Base-by-base conservation (phyloP, 2,113 vertebrate genomes). In the Hippocampus mohnikei region DNA sequence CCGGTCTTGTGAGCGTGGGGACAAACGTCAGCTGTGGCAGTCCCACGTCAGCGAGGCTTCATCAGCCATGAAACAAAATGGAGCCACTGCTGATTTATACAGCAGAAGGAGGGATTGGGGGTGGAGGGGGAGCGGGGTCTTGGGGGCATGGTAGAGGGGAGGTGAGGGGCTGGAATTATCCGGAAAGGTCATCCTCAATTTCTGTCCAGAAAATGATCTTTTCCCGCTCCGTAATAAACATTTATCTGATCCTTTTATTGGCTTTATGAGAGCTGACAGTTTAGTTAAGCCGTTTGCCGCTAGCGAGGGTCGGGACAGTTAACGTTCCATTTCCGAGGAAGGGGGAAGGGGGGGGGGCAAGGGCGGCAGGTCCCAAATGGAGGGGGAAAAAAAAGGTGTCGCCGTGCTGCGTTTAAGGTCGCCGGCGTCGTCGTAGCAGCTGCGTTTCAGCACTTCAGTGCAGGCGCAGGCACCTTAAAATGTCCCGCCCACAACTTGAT, bases 231-330 rank as follows among this genome's bases (percentile, higher is more conserved):
- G 94, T 96, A 96, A 98, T 98, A 98, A 98, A 98, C 96, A 97
- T 98, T 98, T 97, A 97, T 97, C 95, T 94, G 90, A 94, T 93
- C 92, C 91, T 93, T 95, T 98, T 96, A 97, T 96, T 96, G 95
- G 94, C 94, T 95, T 95, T 94, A 98, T 98, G 96, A 94, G 93
- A 97, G 93, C 93, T 97, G 97, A 98, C 97, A 98, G 95, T 95
- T 95, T 95, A 94, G 95, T 96, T 98, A 98, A 98, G 95, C 94
- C 65, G 44, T 48, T 27, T 93, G 91, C 94, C 91, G 91, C 93
- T 62, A 92, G 94, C 92, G 83, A 64, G 86, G 95, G 95, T 96
- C 96, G 94, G 92, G 94, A 95, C 92, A 93, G 96, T 95, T 96
- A 98, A 95, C 95, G 95, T 94, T 91, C 41, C 41, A 27, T 23